Percentiles rank a stretch among this genome's conserved stretches.
These are phyloP conservation scores for Piprites chloris DNA, from an alignment of 2,113 vertebrate species.

Conservation along the genomic window DNA sequence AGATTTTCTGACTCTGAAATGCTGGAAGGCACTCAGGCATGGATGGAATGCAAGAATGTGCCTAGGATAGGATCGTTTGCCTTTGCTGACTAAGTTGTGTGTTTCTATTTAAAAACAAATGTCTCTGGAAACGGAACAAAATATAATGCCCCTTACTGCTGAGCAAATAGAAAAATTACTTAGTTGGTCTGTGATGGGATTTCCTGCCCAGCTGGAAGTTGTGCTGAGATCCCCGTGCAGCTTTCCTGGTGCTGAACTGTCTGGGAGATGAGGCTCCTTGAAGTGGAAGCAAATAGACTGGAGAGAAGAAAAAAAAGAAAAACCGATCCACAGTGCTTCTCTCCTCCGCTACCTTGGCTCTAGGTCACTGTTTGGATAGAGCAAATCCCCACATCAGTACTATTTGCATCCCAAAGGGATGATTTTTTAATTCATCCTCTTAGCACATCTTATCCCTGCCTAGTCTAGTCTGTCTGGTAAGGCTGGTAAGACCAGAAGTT, in stretches of 20 bases:
- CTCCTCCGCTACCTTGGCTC: neutral
- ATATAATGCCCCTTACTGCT: neutral
- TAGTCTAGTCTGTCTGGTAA: conserved; percentile 21
- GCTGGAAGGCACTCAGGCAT: neutral
- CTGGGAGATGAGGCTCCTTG: neutral
- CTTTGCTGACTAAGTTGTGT: neutral
- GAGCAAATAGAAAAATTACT: neutral
- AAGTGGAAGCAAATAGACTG: neutral
- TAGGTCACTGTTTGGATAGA: neutral
- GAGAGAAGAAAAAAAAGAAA: neutral
- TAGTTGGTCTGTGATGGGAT: neutral
- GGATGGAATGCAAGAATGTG: neutral
- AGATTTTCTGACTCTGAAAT: neutral
- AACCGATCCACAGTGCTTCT: neutral
- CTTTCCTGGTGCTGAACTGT: neutral
- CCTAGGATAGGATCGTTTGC: neutral
- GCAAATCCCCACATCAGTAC: neutral
- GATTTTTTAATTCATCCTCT: conserved; percentile 15
- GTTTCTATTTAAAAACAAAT: neutral
- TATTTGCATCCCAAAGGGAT: conserved; percentile 16
- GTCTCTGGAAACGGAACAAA: neutral
- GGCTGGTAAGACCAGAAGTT: neutral
- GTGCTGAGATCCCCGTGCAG: neutral
- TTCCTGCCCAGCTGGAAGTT: neutral
- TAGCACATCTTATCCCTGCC: neutral